Evolutionary conservation across 2,797 vertebrate species (phyloP).

Genomic region (Bothrops alternatus): DNA sequence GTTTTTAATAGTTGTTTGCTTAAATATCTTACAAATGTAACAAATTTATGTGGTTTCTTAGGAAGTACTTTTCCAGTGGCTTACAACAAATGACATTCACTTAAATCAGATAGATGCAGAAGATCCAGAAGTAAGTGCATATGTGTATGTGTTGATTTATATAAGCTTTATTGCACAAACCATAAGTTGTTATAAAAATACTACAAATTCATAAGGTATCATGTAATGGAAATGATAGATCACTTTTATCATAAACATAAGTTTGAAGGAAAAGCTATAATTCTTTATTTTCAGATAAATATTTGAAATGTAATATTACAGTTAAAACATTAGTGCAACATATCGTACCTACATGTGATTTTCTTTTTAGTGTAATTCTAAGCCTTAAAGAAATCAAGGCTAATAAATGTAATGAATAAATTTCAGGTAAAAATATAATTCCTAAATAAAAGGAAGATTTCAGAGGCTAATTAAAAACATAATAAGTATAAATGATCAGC

Average conservation of each 20-base stretch:
- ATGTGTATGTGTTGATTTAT: not conserved
- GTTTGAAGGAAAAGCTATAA: not conserved
- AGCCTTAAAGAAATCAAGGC: not conserved
- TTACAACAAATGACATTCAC: conserved; percentile 85
- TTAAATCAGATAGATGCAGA: conserved; percentile 95
- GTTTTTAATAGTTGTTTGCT: not conserved
- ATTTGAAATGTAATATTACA: not conserved
- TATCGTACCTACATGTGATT: not conserved
- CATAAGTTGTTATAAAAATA: not conserved
- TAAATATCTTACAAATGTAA: conserved; percentile 1
- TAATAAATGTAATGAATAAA: not conserved
- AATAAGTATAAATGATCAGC: not conserved
- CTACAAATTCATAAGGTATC: not conserved
- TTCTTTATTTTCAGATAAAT: not conserved
- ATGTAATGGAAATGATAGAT: not conserved
- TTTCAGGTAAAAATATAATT: not conserved
- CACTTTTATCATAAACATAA: not conserved
- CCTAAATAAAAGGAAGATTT: not conserved
- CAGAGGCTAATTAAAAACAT: not conserved
- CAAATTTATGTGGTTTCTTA: conserved; percentile 54
- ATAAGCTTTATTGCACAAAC: not conserved
- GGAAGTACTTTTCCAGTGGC: conserved; percentile 97
- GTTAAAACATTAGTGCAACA: not conserved
- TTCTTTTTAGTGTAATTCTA: not conserved
- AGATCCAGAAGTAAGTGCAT: conserved; percentile 86